These are phyloP conservation scores for Uloborus diversus DNA, from an alignment of 1,140 invertebrate species.

Conservation along the genomic window DNA sequence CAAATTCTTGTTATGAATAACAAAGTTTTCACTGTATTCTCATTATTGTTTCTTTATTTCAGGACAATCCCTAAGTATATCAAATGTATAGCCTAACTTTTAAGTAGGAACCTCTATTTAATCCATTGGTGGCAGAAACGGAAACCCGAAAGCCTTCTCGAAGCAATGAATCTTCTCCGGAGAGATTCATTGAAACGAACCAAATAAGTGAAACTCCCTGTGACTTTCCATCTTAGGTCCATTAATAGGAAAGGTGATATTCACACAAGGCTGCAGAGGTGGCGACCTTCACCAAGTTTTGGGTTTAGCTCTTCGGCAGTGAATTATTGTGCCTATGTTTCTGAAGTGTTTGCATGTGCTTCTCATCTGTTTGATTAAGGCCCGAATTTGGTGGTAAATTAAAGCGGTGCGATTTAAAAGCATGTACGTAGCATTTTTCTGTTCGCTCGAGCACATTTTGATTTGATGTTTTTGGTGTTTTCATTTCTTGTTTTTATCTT, in stretches of 20 bases:
- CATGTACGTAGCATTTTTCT: too few relatives aligned
- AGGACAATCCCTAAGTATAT: constrained; percentile 55
- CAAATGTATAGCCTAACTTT: constrained; percentile 55
- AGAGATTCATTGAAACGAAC: neutral
- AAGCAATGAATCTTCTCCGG: constrained; percentile 18
- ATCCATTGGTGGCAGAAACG: constrained; percentile 48
- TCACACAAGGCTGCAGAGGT: constrained; percentile 8
- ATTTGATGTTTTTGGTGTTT: neutral
- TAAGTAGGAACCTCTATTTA: constrained; percentile 53
- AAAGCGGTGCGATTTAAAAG: neutral
- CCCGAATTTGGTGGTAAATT: constrained; percentile 45
- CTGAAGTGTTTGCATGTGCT: constrained; percentile 15
- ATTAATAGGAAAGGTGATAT: neutral
- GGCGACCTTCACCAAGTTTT: neutral
- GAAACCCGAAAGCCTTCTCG: constrained; percentile 22
- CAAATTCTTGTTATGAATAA: too few relatives aligned
- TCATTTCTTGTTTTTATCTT: neutral
- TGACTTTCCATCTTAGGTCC: constrained; percentile 25
- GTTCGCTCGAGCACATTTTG: neutral
- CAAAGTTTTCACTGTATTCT: too few relatives aligned
- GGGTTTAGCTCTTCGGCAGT: constrained; percentile 3
- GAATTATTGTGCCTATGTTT: constrained; percentile 48
- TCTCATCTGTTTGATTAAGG: constrained; percentile 25
- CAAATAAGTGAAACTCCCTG: neutral
- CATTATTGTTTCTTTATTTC: constrained; percentile 34